Evolutionary conservation across 2,113 vertebrate species (phyloP), one percentile per base, ranked within the genome.

Genomic region (Plecotus auritus): DNA sequence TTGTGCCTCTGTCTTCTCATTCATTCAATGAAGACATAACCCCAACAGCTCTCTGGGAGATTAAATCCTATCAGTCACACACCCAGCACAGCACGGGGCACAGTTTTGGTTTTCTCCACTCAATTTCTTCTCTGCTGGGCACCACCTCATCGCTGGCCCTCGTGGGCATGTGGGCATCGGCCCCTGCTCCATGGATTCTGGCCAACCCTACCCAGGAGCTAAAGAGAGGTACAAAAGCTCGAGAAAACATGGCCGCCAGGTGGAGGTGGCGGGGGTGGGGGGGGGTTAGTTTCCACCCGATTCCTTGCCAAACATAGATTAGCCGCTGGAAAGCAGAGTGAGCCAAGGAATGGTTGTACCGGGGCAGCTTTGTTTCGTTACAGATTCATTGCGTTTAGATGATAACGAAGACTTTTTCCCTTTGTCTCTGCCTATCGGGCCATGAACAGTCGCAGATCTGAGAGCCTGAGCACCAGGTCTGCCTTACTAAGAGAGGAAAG

Each of bases 361-460:
- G 32, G 20, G 77, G 9, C 26, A 6, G 26, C 69, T 86, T n/a
- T 47, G 40, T 85, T 88, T 78, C 26, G 8, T 4, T 12, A 74
- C 72, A 72, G 56, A n/a, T 64, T 56, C 85, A 73, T 1, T 54
- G 88, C 90, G 77, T 84, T 96, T 85, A 85, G 88, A 90, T 88
- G 17, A 54, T 13, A 91, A 59, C 49, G 11, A 72, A 89, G 59
- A 4, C 22, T 40, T 77, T 96, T 61, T 37, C 67, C 42, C 95
- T 51, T 74, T 59, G 78, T 81, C 30, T 95, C 78, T 94, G 93
- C 92, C 91, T 64, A 45, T 69, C 40, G 77, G 84, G 54, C 26
- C 5, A 0, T 2, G 5, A 74, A 37, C 74, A n/a, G 42, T 66
- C 92, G n/a, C 76, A 86, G 61, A 37, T 67, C 42, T n/a, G n/a